phyloP scores from a whole-genome alignment of 2,888 invertebrate species.

The Zaprionus bogoriensis region DNA sequence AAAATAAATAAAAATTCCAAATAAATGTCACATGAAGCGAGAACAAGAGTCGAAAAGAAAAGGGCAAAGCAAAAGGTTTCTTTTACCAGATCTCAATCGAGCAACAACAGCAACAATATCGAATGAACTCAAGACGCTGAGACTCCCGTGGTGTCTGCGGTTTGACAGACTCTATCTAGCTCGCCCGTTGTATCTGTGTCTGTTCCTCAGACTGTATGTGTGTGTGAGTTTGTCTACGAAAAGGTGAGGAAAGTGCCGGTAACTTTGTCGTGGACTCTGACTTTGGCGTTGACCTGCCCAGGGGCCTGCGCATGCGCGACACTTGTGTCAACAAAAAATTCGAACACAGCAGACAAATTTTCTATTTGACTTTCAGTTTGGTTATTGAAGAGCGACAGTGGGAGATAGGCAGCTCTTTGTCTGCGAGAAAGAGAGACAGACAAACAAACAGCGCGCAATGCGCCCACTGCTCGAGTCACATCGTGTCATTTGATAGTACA shows the following conservation, averaged over 20 bases:
- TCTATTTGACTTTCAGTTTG: slow-evolving; percentile 61
- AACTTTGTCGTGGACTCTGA: slow-evolving; percentile 21
- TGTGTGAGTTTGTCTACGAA: slow-evolving; percentile 42
- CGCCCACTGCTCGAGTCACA: slow-evolving; percentile 3
- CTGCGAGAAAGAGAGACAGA: neutral
- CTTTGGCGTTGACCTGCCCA: slow-evolving; percentile 55
- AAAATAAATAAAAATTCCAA: slow-evolving; percentile 41
- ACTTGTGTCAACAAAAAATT: slow-evolving; percentile 64
- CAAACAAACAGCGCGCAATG: neutral
- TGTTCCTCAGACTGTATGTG: slow-evolving; percentile 8
- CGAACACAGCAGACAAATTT: slow-evolving; percentile 40
- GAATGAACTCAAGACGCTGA: slow-evolving; percentile 53
- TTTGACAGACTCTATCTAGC: slow-evolving; percentile 42
- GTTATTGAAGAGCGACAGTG: neutral
- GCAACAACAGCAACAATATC: slow-evolving; percentile 51
- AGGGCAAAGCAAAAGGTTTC: neutral
- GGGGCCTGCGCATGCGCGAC: slow-evolving; percentile 39
- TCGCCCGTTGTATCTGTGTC: neutral
- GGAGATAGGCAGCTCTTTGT: neutral
- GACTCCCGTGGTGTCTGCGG: slow-evolving; percentile 67
- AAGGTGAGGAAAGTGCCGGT: slow-evolving; percentile 47
- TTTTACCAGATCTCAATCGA: slow-evolving; percentile 61
- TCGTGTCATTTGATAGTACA: slow-evolving; percentile 74
- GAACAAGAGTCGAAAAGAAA: neutral
- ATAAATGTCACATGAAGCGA: slow-evolving; percentile 46